Percentiles rank a stretch among this genome's conserved stretches.
Conservation (phyloP, 2,113 vertebrate genomes). For the Onychorhynchus coronatus region DNA sequence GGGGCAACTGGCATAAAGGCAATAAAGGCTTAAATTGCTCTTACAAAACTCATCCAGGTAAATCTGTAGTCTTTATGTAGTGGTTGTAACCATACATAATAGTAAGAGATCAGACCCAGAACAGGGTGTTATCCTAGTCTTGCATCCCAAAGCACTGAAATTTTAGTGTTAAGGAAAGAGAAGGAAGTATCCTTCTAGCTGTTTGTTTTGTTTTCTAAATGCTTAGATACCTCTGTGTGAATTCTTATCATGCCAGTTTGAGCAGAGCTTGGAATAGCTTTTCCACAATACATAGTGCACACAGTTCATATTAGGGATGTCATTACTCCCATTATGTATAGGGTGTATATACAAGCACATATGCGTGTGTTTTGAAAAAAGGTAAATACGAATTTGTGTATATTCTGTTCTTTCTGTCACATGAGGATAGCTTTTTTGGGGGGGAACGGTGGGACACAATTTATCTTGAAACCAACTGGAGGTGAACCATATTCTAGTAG, state of each 20-base stretch:
- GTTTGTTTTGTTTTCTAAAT: background rate
- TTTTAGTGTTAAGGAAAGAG: background rate
- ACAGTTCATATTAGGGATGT: background rate
- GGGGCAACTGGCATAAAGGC: background rate
- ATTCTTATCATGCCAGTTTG: background rate
- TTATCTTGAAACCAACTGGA: background rate
- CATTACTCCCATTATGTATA: background rate
- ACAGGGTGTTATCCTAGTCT: background rate
- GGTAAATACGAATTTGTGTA: background rate
- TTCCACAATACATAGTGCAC: background rate
- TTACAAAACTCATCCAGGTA: background rate
- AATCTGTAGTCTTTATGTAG: background rate
- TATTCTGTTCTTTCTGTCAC: background rate
- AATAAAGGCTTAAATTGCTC: background rate
- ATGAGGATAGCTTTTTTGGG: background rate
- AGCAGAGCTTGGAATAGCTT: background rate
- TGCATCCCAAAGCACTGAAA: background rate
- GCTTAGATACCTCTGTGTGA: accelerated
- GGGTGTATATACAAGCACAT: background rate
- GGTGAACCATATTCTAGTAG: background rate
- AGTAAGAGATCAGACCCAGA: background rate
- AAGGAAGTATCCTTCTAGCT: background rate
- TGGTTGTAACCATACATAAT: background rate
- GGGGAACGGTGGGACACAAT: background rate
- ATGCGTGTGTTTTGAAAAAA: background rate